Base-by-base conservation (phyloP, 2,797 vertebrate genomes). In the Squalus acanthias region DNA sequence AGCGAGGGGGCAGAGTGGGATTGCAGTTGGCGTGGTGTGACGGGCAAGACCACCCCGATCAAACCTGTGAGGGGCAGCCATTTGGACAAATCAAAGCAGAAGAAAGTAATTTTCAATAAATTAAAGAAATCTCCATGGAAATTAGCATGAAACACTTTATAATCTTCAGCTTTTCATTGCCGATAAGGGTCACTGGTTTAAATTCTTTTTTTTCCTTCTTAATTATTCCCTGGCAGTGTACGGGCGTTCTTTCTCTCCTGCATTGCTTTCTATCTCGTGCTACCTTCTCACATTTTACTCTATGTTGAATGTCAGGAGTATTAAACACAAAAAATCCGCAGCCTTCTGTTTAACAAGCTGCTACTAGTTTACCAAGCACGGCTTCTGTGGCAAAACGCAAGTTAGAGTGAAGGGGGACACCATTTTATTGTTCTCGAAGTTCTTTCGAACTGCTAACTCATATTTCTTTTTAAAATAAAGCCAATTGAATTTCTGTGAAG, bases 51-150 rank as follows among this genome's bases (percentile, higher is more conserved):
- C 99, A 99, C 99, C 99, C 98, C 97, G 98, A 98, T 98, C 98
- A 98, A 97, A 97, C 97, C 97, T 97, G 60, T 96, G 98, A 98
- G 98, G 98, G 98, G 97, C 97, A 96, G 97, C 97, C 98, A 97
- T 97, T 97, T 97, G 97, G 98, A 98, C 98, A 98, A 98, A 99
- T 99, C 98, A 98, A 98, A 98, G 98, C 97, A 97, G 97, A 97
- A 98, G 98, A 98, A 98, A 98, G 98, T 98, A 98, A 98, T 98
- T 99, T 99, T 99, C 98, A 97, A 98, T 98, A 99, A 99, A 99
- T 99, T 99, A 99, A 98, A 99, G 98, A 99, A 99, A 99, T 99
- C 99, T 99, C 99, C 99, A 99, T 99, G 99, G 99, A 99, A 99
- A 99, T 99, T 98, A 99, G 99, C 99, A 99, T 99, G 99, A 99